A percentile compares a stretch with the other conserved stretches of the same genome.
Evolutionary conservation across 2,113 vertebrate species (phyloP).

Genomic region (Misgurnus anguillicaudatus): DNA sequence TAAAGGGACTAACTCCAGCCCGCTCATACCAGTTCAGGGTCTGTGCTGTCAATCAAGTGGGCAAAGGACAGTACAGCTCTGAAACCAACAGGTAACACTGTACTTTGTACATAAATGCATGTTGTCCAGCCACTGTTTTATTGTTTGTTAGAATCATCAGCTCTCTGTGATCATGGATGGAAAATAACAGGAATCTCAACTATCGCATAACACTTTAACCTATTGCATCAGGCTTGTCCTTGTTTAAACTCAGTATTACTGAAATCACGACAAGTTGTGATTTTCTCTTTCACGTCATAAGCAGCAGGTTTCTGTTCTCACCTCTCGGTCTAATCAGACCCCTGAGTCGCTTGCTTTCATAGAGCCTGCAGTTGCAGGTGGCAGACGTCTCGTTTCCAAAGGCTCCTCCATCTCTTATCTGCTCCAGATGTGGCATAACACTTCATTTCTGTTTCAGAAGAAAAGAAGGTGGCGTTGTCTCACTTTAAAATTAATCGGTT

Average conservation of each 20-base stretch:
- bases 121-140: not conserved
- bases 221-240: conserved; percentile 16
- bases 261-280: conserved; percentile 7
- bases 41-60: conserved; percentile 86
- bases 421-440: conserved; percentile 46
- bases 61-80: conserved; percentile 88
- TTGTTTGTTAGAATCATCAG: not conserved
- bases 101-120: not conserved
- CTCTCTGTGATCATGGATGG: not conserved
- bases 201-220: not conserved
- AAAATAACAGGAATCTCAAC: no score
- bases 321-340: conserved; percentile 44
- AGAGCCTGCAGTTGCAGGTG: conserved; percentile 39
- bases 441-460: conserved; percentile 32
- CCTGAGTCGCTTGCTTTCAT: conserved; percentile 22
- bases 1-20: conserved; percentile 89
- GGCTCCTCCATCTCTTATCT: conserved; percentile 39
- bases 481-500: not conserved
- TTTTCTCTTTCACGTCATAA: conserved; percentile 7
- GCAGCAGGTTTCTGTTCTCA: conserved; percentile 36
- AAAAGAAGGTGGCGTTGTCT: conserved; percentile 32
- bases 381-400: conserved; percentile 34
- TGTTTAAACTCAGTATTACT: conserved; percentile 12
- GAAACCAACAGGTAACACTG: conserved; percentile 75
- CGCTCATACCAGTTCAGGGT: conserved; percentile 91